phyloP scores from a whole-genome alignment of 2,113 vertebrate genomes.

The Bungarus multicinctus region DNA sequence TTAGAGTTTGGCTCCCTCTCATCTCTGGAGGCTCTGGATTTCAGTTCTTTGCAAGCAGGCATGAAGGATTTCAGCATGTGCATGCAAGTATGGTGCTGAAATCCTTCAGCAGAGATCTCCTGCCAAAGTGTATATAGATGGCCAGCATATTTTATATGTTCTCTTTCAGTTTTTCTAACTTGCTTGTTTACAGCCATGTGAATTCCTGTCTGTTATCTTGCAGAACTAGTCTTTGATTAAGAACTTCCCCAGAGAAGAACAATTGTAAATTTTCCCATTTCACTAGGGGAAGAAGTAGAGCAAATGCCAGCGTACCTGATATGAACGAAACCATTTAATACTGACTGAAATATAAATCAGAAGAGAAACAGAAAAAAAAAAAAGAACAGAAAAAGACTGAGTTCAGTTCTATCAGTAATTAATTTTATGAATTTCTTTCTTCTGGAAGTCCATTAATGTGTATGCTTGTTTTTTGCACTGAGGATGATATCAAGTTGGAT shows the following conservation, averaged over 20 bases:
- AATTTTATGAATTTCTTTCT: slow-evolving; percentile 44
- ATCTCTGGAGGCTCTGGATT: no score
- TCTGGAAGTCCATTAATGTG: slow-evolving; percentile 46
- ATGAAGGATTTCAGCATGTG: no score
- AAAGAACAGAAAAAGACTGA: neutral
- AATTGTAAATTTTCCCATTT: slow-evolving; percentile 2
- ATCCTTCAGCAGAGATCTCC: neutral
- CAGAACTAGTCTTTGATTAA: slow-evolving; percentile 14
- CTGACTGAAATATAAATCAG: slow-evolving; percentile 25
- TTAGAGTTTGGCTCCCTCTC: neutral
- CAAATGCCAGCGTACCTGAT: neutral
- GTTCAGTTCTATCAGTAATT: slow-evolving; percentile 31
- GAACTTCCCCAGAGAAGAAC: slow-evolving; percentile 5
- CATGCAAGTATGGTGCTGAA: no score
- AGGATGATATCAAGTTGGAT: slow-evolving; percentile 43
- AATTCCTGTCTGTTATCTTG: slow-evolving; percentile 10
- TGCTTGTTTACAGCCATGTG: slow-evolving; percentile 15
- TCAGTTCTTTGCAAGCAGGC: no score
- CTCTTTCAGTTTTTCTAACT: neutral
- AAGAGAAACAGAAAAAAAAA: neutral
- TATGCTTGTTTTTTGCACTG: slow-evolving; percentile 14
- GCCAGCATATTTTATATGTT: neutral
- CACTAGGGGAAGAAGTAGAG: neutral
- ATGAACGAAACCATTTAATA: slow-evolving; percentile 1
- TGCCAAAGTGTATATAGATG: neutral